Conservation (phyloP, 2,888 invertebrate species). For the Strigamia crassipes region DNA sequence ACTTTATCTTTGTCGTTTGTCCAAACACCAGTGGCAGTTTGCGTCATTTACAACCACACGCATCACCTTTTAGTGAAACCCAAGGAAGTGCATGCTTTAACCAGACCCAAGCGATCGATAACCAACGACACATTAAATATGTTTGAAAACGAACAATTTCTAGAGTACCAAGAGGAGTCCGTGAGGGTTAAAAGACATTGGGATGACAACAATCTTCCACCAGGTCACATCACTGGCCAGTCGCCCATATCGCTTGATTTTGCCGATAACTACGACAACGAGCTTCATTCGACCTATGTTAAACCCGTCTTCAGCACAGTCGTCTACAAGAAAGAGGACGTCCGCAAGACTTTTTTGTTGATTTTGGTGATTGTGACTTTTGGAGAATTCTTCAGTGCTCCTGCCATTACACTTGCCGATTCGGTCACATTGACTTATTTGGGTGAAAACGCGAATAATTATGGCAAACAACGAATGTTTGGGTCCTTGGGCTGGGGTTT, state of each 20-base stretch:
- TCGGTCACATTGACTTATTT: conserved; percentile 86
- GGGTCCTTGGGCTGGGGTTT: conserved; percentile 97
- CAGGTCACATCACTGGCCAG: conserved; percentile 61
- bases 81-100: conserved; percentile 43
- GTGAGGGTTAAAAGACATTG: conserved; percentile 49
- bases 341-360: conserved; percentile 94
- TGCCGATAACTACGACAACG: conserved; percentile 75
- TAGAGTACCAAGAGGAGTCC: neutral
- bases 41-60: conserved; percentile 72
- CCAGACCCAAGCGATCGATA: conserved; percentile 32
- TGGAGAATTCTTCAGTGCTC: conserved; percentile 97
- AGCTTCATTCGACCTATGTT: conserved; percentile 73
- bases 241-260: conserved; percentile 78
- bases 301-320: conserved; percentile 91
- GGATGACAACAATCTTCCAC: conserved; percentile 52
- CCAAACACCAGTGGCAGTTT: conserved; percentile 90
- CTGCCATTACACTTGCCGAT: conserved; percentile 90
- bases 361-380: conserved; percentile 88
- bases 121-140: neutral
- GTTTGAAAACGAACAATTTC: neutral
- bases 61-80: conserved; percentile 60
- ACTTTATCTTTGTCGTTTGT: conserved; percentile 95
- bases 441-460: conserved; percentile 75
- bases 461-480: conserved; percentile 97
- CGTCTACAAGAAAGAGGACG: conserved; percentile 84